Evolutionary conservation across 1,140 invertebrate species (phyloP).

Genomic region (Micrasema minimum): DNA sequence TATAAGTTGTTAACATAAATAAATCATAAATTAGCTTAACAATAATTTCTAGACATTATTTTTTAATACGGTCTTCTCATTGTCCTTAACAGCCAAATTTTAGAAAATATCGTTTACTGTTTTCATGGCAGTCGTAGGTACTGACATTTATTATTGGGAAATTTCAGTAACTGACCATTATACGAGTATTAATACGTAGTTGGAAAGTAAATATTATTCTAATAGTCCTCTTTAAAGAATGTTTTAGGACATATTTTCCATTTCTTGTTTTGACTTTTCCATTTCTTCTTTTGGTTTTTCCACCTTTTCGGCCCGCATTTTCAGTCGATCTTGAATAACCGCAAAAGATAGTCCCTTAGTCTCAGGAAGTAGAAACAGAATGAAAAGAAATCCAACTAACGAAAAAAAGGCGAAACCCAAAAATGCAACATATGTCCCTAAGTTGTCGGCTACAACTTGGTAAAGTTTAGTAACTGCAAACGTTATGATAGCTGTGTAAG

Average conservation of each 20-base stretch:
- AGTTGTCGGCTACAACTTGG: conserved; percentile 70
- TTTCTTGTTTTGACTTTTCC: conserved; percentile 19
- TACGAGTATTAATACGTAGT: too few species aligned
- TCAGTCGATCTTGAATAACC: conserved; percentile 63
- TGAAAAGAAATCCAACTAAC: conserved; percentile 71
- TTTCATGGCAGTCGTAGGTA: too few species aligned
- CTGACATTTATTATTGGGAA: too few species aligned
- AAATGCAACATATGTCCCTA: conserved; percentile 77
- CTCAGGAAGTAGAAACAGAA: conserved; percentile 76
- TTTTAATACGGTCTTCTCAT: too few species aligned
- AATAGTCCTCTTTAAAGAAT: too few species aligned
- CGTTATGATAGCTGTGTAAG: conserved; percentile 66
- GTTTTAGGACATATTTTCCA: conserved; percentile 17
- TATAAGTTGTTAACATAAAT: too few species aligned
- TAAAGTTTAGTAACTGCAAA: conserved; percentile 81
- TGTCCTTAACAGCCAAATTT: too few species aligned
- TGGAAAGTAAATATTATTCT: too few species aligned
- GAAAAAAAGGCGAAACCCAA: conserved; percentile 78
- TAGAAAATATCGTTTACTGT: too few species aligned
- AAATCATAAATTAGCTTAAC: too few species aligned
- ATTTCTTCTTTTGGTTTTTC: conserved; percentile 22
- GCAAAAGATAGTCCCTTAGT: conserved; percentile 83
- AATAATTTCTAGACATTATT: too few species aligned
- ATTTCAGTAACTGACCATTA: too few species aligned
- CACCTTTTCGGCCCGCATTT: conserved; percentile 34